Percentiles rank a stretch among this genome's conserved stretches.
phyloP scores from a whole-genome alignment of 2,113 vertebrate genomes.

The Helogale parvula region DNA sequence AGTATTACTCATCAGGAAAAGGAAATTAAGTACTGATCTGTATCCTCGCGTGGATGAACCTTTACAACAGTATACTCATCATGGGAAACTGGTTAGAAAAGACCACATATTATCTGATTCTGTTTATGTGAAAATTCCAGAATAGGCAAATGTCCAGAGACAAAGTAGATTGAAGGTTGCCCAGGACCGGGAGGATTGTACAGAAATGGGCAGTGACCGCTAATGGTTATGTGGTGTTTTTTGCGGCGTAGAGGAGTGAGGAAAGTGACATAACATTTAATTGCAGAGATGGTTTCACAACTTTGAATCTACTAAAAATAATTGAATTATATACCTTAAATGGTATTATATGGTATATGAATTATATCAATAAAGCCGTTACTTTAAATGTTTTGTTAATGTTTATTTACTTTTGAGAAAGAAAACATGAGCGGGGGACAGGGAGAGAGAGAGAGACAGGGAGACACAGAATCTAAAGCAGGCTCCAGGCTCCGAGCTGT shows the following conservation, averaged over 20 bases:
- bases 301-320: background rate
- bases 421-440: no score
- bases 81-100: background rate
- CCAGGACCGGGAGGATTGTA: background rate
- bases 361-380: background rate
- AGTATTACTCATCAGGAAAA: background rate
- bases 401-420: no score
- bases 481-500: no score
- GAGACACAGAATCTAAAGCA: no score
- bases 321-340: background rate
- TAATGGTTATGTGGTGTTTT: background rate
- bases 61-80: constrained; percentile 8
- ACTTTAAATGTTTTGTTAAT: background rate
- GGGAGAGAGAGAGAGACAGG: no score
- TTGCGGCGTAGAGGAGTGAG: background rate
- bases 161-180: background rate
- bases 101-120: background rate
- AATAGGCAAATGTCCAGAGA: background rate
- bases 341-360: background rate
- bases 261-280: background rate
- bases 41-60: background rate
- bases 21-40: background rate
- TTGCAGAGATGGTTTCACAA: background rate
- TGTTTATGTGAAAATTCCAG: background rate
- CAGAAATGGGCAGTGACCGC: background rate